Conservation (phyloP, 2,113 vertebrate genomes). For the Helogale parvula region DNA sequence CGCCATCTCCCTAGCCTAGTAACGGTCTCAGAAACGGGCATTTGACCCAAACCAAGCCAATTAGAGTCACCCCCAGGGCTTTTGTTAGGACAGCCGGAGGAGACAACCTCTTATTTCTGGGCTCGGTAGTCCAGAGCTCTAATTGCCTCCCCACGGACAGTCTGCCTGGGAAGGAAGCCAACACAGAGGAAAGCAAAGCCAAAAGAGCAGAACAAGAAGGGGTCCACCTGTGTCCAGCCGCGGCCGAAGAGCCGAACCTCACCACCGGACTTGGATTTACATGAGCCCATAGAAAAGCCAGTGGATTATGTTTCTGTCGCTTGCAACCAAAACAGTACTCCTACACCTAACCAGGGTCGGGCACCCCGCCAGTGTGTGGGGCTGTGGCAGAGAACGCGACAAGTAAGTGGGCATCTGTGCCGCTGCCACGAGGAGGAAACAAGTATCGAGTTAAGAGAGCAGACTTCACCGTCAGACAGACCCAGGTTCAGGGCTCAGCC, state of each 20-base stretch:
- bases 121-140: slow-evolving; percentile 29
- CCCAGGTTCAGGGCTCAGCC: background rate
- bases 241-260: background rate
- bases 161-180: slow-evolving; percentile 49
- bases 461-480: background rate
- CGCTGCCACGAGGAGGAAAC: background rate
- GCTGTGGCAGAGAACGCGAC: background rate
- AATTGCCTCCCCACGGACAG: slow-evolving; percentile 58
- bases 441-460: background rate
- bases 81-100: slow-evolving; percentile 48
- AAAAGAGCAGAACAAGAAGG: background rate
- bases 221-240: background rate
- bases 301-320: background rate
- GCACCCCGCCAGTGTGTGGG: background rate
- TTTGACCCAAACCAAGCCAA: slow-evolving; percentile 63
- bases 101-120: slow-evolving; percentile 58
- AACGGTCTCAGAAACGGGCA: slow-evolving; percentile 52
- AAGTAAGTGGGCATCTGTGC: background rate
- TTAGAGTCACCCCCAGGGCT: slow-evolving; percentile 18
- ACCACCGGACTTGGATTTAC: background rate
- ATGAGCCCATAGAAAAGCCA: background rate
- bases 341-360: background rate
- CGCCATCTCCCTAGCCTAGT: background rate
- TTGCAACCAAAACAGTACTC: background rate
- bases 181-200: background rate